Evolutionary conservation across 2,888 invertebrate species (phyloP).

Genomic region (Nymphalis polychloros): DNA sequence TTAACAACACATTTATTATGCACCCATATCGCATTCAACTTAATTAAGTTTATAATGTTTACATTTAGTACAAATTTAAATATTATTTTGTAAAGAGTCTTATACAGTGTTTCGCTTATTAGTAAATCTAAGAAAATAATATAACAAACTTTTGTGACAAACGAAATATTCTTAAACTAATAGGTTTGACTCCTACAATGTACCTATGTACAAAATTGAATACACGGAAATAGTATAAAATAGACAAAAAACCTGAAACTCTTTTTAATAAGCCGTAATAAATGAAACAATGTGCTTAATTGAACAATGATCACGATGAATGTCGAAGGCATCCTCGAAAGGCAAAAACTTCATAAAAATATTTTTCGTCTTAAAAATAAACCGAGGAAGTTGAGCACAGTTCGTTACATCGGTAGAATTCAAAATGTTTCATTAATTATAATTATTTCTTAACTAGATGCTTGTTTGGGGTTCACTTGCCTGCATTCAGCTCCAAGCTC

Average conservation of each 20-base stretch:
- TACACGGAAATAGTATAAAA: neutral
- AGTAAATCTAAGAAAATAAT: too few relatives aligned
- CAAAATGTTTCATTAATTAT: neutral
- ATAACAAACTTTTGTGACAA: too few relatives aligned
- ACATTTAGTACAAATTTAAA: too few relatives aligned
- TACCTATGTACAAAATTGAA: neutral
- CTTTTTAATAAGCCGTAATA: neutral
- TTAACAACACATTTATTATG: too few relatives aligned
- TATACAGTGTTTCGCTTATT: too few relatives aligned
- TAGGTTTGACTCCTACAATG: neutral
- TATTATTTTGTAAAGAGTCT: too few relatives aligned
- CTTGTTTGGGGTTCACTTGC: too few relatives aligned
- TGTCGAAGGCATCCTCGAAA: neutral
- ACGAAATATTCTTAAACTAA: neutral
- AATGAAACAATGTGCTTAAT: constrained; percentile 5
- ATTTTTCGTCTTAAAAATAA: neutral
- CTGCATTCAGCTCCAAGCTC: too few relatives aligned
- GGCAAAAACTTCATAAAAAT: neutral
- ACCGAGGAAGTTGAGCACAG: neutral
- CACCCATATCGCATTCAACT: too few relatives aligned
- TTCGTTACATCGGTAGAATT: neutral
- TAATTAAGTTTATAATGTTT: too few relatives aligned
- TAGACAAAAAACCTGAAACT: neutral
- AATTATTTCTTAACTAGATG: constrained; percentile 7
- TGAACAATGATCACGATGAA: constrained; percentile 5